A percentile compares a stretch with the other conserved stretches of the same genome.
Conservation (phyloP, 2,888 invertebrate species). For the Branchipolynoe longqiensis region DNA sequence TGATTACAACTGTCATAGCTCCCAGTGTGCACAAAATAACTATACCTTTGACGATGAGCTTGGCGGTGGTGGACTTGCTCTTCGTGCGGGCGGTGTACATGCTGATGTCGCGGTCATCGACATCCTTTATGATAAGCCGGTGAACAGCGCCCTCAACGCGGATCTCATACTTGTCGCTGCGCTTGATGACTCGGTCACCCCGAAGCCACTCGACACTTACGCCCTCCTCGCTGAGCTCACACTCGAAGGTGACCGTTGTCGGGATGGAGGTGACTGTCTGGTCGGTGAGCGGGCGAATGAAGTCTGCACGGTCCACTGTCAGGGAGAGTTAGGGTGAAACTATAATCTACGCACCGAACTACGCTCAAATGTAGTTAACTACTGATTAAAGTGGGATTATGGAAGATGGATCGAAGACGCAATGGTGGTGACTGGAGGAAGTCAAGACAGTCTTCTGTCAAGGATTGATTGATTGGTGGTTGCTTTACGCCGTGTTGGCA, state of each 20-base stretch:
- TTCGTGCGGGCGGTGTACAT: conserved; percentile 67
- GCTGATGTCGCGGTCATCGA: conserved; percentile 68
- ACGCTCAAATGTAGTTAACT: neutral
- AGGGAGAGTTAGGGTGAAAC: neutral
- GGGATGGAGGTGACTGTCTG: conserved; percentile 67
- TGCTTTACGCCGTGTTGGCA: too few species aligned
- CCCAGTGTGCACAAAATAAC: too few species aligned
- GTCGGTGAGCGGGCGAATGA: conserved; percentile 65
- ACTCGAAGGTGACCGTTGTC: conserved; percentile 85
- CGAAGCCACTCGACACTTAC: conserved; percentile 85
- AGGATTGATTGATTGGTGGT: too few species aligned
- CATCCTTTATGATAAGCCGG: conserved; percentile 68
- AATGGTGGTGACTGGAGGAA: neutral
- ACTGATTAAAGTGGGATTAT: neutral
- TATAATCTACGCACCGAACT: too few species aligned
- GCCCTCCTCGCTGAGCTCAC: conserved; percentile 78
- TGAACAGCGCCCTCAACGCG: conserved; percentile 62
- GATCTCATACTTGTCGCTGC: conserved; percentile 68
- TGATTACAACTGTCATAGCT: too few species aligned
- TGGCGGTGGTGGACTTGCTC: conserved; percentile 64
- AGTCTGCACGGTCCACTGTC: conserved; percentile 65
- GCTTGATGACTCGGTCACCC: conserved; percentile 69
- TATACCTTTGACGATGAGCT: conserved; percentile 67
- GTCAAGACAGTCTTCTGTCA: neutral
- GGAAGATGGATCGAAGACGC: neutral